These are phyloP conservation scores for Mythimna vitellina DNA, from an alignment of 2,888 invertebrate genomes.

Conservation along the genomic window DNA sequence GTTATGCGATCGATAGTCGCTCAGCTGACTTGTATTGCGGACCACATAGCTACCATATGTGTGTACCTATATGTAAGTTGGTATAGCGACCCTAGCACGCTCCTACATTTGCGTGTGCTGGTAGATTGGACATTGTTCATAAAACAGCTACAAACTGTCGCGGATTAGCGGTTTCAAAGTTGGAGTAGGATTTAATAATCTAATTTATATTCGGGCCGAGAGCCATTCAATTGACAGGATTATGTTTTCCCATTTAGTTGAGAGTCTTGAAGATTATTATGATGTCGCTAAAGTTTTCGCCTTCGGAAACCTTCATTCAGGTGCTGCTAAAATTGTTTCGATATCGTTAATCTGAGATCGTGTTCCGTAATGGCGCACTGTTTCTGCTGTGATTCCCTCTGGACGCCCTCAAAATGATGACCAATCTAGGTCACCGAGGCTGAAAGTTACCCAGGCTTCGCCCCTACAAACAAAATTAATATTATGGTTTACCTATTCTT, in stretches of 20 bases:
- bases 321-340: not conserved
- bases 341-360: not conserved
- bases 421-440: not conserved
- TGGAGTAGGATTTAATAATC: slow-evolving; percentile 5
- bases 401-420: not conserved
- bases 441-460: no score
- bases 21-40: slow-evolving; percentile 71
- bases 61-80: slow-evolving; percentile 3
- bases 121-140: slow-evolving; percentile 29
- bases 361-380: not conserved
- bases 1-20: slow-evolving; percentile 73
- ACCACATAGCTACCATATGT: slow-evolving; percentile 34
- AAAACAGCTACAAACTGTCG: slow-evolving; percentile 38
- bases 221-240: slow-evolving; percentile 26
- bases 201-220: slow-evolving; percentile 39
- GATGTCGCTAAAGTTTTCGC: not conserved
- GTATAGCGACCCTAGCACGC: slow-evolving; percentile 9
- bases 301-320: not conserved
- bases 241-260: slow-evolving; percentile 27
- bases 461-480: not conserved
- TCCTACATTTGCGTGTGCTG: slow-evolving; percentile 36
- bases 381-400: not conserved
- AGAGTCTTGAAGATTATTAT: slow-evolving; percentile 2
- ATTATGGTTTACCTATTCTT: not conserved
- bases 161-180: slow-evolving; percentile 23